Conservation (phyloP, 2,888 invertebrate species). For the Diarsia brunnea region DNA sequence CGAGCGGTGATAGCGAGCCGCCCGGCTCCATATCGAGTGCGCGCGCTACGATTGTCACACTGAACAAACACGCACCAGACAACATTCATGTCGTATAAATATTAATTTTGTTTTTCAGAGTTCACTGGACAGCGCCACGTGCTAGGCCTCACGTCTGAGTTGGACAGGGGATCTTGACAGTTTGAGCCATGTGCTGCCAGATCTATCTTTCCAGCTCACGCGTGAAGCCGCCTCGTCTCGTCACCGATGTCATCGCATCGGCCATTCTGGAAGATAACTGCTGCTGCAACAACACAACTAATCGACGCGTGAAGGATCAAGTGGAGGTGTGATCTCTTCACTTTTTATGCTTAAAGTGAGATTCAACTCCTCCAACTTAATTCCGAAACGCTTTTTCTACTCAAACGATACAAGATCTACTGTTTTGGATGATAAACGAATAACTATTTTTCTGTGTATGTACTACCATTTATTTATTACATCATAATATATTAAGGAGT, state of each 20-base stretch:
- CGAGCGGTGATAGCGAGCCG: slow-evolving; percentile 86
- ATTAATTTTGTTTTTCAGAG: slow-evolving; percentile 78
- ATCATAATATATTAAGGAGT: no score
- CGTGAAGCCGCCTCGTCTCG: slow-evolving; percentile 78
- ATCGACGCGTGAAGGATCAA: slow-evolving; percentile 85
- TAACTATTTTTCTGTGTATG: slow-evolving; percentile 22
- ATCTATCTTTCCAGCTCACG: slow-evolving; percentile 92
- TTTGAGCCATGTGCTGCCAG: slow-evolving; percentile 88
- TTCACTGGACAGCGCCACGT: slow-evolving; percentile 34
- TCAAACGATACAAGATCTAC: slow-evolving; percentile 1
- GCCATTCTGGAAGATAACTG: slow-evolving; percentile 2
- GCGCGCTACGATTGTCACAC: slow-evolving; percentile 83
- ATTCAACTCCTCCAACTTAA: slow-evolving; percentile 92
- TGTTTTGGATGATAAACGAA: slow-evolving; percentile 3
- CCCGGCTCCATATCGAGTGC: slow-evolving; percentile 79
- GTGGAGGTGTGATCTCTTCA: slow-evolving; percentile 92
- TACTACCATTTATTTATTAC: background rate
- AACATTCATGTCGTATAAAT: slow-evolving; percentile 69
- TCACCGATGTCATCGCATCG: background rate
- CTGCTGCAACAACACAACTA: slow-evolving; percentile 9
- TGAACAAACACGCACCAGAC: slow-evolving; percentile 76
- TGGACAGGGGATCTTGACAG: slow-evolving; percentile 91
- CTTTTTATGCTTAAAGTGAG: slow-evolving; percentile 91
- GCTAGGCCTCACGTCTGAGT: slow-evolving; percentile 88
- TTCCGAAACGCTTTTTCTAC: slow-evolving; percentile 80